Evolutionary conservation across 1,140 invertebrate genomes (phyloP), one percentile per base, ranked within the genome.

Genomic region (Drosophila mauritiana): DNA sequence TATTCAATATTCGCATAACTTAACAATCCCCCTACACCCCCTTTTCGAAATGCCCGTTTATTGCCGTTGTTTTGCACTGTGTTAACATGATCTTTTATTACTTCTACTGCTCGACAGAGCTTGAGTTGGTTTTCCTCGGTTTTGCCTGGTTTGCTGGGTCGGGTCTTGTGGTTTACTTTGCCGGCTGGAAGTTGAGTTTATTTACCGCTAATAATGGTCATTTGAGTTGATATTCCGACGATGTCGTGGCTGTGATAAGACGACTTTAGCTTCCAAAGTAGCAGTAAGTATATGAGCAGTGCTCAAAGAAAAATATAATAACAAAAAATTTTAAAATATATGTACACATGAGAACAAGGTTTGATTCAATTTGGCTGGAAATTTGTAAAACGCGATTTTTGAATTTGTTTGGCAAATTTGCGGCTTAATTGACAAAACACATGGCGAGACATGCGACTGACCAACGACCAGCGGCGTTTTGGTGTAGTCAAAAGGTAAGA

Each of bases 131-230:
- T 51, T 51, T 40, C 34, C 34, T 65, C n/a, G 39, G 31, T 56
- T 61, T 39, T 31, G 25, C 5, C 25, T 27, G 25, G 31, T 31
- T 31, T 48, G 46, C 36, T 54, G 22, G 45, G 48, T 63, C 37
- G 48, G 55, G 22, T 57, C 39, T 78, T 74, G 69, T 52, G 46
- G 69, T 64, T 74, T 57, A 63, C 34, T 54, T 67, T 54, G 49
- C 67, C 39, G 25, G 37, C 51, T 72, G 63, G 36, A 70, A 80
- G 68, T 67, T 82, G 73, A 74, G 84, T 88, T 88, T 90, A 90
- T 88, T 82, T 90, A 88, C 86, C 76, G 79, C 86, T 90, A 90
- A 90, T 90, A 90, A 90, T 86, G 82, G 82, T 90, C 79, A 90
- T 90, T 90, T 90, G 39, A 73, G 77, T 83, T 70, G 82, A 86